Base-by-base conservation (phyloP, 2,797 vertebrate species). In the Premnoplex brunnescens region DNA sequence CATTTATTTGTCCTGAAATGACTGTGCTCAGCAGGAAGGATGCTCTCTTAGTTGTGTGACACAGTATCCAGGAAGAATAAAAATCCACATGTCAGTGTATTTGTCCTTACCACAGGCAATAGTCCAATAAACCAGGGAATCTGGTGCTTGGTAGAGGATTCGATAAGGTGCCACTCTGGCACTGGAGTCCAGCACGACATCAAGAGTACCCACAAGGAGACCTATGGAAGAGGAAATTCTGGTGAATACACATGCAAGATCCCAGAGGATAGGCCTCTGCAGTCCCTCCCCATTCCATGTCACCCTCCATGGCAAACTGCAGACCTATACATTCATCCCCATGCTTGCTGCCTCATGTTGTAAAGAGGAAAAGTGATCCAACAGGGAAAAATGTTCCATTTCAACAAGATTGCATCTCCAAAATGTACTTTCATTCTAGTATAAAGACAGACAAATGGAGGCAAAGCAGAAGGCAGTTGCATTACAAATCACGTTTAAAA, bases 101-200 rank as follows among this genome's bases (percentile, higher is more conserved):
- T 21, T n/a, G 54, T 86, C 88, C 98, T 98, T 98, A 99, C 99
- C 99, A 85, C 99, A 99, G 92, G 99, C 99, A 19, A 99, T 99
- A 97, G 99, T 99, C 99, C 99, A 99, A 89, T 99, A 99, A 68
- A 98, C 97, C 92, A 99, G 96, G 52, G 99, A 99, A 96, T 99
- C 99, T 4, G 99, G 99, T 9, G 99, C 99, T 97, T 99, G 99
- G 97, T 99, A 99, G 46, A 99, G 98, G 95, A 99, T 99, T 93
- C 99, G 98, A 95, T 99, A 99, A 0, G 99, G 99, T 56, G 99
- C 99, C 62, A 99, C 98, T 23, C 99, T 99, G 85, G 99, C 99
- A 43, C 99, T 99, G 59, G 99, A 99, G 98, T 99, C 99, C 98
- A 99, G 81, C 67, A 99, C 99, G 0, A 99, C 99, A 76, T 99